Evolutionary conservation across 2,888 invertebrate species (phyloP).

Genomic region (Pheosia tremula): DNA sequence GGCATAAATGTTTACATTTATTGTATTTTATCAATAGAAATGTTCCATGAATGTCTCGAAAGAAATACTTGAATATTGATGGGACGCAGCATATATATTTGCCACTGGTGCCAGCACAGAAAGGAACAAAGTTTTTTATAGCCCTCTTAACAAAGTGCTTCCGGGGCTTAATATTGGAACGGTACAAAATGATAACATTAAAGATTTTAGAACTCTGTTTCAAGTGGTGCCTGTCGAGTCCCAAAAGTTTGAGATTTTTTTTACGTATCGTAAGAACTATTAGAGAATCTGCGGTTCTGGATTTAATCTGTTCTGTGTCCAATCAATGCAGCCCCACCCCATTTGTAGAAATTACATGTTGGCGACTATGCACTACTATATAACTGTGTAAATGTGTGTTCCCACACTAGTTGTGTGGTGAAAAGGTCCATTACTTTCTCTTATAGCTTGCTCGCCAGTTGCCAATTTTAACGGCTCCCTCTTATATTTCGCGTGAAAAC

Average conservation of each 20-base stretch:
- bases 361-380: not conserved
- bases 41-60: not conserved
- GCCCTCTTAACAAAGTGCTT: conserved; percentile 54
- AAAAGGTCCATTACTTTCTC: conserved; percentile 9
- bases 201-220: conserved; percentile 10
- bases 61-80: not conserved
- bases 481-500: conserved; percentile 10
- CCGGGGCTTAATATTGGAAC: conserved; percentile 47
- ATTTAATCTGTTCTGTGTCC: not conserved
- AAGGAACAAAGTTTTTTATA: conserved; percentile 43
- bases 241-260: too few relatives aligned
- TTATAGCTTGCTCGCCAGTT: conserved; percentile 6
- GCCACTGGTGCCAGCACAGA: not conserved
- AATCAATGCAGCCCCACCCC: not conserved
- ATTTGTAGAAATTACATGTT: not conserved
- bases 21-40: not conserved
- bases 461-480: conserved; percentile 1
- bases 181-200: conserved; percentile 40
- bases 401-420: conserved; percentile 8
- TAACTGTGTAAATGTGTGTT: not conserved
- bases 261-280: too few relatives aligned
- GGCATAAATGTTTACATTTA: not conserved
- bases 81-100: not conserved
- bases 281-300: too few relatives aligned
- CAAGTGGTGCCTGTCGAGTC: not conserved